A percentile compares a stretch with the other conserved stretches of the same genome.
phyloP scores from a whole-genome alignment of 2,113 vertebrate genomes.

The Oxyruncus cristatus region DNA sequence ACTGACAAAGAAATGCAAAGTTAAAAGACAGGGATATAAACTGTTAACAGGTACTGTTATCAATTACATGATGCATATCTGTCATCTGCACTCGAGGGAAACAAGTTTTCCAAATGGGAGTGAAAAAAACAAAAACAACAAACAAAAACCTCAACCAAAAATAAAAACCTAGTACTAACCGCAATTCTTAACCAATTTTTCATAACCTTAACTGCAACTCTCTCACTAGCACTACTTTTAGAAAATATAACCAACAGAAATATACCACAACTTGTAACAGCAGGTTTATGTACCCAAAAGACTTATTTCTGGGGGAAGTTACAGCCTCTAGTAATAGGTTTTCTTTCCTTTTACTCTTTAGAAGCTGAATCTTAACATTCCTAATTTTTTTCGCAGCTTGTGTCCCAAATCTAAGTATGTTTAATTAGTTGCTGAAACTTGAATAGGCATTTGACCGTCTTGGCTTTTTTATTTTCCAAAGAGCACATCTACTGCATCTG shows the following conservation, averaged over 20 bases:
- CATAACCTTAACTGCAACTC: not conserved
- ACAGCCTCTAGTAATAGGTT: not conserved
- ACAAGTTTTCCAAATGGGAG: not conserved
- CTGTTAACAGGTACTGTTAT: not conserved
- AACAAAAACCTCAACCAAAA: not conserved
- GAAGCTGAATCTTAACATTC: not conserved
- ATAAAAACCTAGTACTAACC: not conserved
- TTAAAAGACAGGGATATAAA: not conserved
- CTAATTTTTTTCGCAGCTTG: not conserved
- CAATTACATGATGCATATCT: rapidly evolving
- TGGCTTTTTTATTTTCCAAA: not conserved
- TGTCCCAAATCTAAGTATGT: not conserved
- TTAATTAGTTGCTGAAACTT: not conserved
- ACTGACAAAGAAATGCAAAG: not conserved
- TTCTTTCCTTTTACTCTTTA: not conserved
- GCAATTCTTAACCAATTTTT: not conserved
- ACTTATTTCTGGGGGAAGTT: not conserved
- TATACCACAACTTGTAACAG: not conserved
- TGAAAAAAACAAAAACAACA: not conserved
- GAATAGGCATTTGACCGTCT: not conserved
- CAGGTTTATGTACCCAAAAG: not conserved
- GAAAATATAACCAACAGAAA: not conserved
- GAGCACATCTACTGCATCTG: not conserved
- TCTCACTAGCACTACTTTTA: not conserved
- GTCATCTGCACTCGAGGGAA: not conserved